phyloP scores from a whole-genome alignment of 1,140 invertebrate genomes.

The Heliconius melpomene region DNA sequence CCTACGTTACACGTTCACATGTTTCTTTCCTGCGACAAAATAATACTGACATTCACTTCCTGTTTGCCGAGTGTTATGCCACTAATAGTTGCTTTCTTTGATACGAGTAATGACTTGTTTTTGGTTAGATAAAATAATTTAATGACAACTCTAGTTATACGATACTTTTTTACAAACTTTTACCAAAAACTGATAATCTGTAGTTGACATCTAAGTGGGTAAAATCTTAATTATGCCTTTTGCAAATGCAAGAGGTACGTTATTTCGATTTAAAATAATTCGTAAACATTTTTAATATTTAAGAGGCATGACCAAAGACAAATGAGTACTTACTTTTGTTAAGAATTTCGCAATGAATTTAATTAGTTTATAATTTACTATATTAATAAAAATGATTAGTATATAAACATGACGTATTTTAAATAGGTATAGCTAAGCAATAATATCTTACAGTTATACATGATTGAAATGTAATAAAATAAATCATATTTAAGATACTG shows the following conservation, averaged over 20 bases:
- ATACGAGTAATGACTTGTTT: conserved; percentile 35
- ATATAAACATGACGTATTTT: background rate
- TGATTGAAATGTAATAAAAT: conserved; percentile 26
- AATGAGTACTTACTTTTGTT: no score
- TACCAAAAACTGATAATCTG: no score
- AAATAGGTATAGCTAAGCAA: background rate
- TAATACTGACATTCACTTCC: conserved; percentile 35
- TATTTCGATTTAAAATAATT: no score
- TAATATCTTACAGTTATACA: background rate
- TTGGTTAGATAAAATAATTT: conserved; percentile 27
- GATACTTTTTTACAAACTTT: no score
- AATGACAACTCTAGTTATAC: background rate
- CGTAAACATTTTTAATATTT: no score
- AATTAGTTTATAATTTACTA: no score
- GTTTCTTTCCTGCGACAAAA: conserved; percentile 35
- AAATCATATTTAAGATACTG: conserved; percentile 35
- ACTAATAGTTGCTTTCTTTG: conserved; percentile 36
- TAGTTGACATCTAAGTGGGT: no score
- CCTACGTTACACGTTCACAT: conserved; percentile 27
- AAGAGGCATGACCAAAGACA: no score
- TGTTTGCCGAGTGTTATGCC: conserved; percentile 31
- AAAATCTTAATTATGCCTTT: no score
- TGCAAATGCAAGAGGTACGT: no score
- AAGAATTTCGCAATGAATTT: no score
- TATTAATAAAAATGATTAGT: no score